These are phyloP conservation scores for Petromus typicus DNA, from an alignment of 2,113 vertebrate species.

Conservation along the genomic window DNA sequence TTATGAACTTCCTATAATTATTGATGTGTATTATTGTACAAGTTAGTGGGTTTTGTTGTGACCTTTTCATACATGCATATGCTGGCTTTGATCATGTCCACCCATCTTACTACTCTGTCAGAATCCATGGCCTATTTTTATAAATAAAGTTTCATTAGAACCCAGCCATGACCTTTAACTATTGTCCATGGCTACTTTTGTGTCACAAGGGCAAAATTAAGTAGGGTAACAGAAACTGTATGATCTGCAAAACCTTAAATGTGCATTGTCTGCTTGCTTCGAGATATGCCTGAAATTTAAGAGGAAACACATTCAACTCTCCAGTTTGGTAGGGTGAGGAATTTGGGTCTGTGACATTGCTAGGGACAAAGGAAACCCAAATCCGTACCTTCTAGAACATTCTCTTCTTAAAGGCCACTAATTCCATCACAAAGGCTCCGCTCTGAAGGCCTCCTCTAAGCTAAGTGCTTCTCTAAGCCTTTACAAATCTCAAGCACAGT, in stretches of 20 bases:
- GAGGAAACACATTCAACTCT: background rate
- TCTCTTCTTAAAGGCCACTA: background rate
- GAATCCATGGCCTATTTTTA: background rate
- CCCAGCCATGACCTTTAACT: background rate
- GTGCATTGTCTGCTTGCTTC: conserved; percentile 1
- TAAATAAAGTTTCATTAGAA: background rate
- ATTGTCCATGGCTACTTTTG: background rate
- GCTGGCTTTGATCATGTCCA: background rate
- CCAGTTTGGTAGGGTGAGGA: background rate
- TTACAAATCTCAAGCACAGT: background rate
- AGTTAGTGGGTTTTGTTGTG: background rate
- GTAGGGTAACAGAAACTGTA: background rate
- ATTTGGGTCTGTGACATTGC: background rate
- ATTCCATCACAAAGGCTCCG: background rate
- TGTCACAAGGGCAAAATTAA: background rate
- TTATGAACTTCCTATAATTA: background rate
- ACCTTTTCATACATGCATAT: background rate
- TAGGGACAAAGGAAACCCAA: background rate
- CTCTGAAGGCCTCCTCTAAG: background rate
- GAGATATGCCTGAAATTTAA: background rate
- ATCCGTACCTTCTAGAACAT: too few relatives aligned
- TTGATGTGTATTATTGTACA: background rate
- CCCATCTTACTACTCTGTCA: background rate
- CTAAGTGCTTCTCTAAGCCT: background rate
- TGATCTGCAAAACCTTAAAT: background rate